A percentile compares a stretch with the other conserved stretches of the same genome.
Conservation (phyloP, 2,888 invertebrate species). For the Dichetophora obliterata region DNA sequence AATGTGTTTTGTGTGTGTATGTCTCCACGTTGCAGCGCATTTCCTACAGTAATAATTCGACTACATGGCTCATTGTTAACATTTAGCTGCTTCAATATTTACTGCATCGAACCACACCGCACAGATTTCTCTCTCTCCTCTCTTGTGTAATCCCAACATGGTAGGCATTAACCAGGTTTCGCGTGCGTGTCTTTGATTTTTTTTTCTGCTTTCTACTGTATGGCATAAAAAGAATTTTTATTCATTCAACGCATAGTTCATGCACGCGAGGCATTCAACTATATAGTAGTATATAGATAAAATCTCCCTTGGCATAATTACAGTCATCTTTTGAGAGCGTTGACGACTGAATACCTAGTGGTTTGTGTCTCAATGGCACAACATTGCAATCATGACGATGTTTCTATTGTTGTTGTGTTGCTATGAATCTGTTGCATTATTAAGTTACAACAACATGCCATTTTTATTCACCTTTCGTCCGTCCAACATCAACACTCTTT, state of each 20-base stretch:
- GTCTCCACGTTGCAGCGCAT: neutral
- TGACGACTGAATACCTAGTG: conserved; percentile 21
- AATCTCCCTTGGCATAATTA: conserved; percentile 36
- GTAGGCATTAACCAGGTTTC: neutral
- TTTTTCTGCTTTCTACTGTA: neutral
- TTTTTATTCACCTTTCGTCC: neutral
- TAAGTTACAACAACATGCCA: conserved; percentile 26
- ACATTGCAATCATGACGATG: conserved; percentile 5
- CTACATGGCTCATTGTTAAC: neutral
- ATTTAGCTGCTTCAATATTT: neutral
- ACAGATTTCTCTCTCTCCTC: neutral
- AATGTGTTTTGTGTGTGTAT: neutral
- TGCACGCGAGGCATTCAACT: conserved; percentile 30
- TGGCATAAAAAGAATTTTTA: neutral
- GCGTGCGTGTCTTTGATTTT: neutral
- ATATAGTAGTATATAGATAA: conserved; percentile 16
- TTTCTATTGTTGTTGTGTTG: conserved; percentile 17
- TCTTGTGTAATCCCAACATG: neutral
- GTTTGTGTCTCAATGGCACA: conserved; percentile 35
- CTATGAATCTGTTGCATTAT: conserved; percentile 36
- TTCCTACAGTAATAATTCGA: neutral
- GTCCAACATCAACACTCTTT: conserved; percentile 11
- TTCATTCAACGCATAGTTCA: conserved; percentile 11
- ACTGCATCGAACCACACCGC: neutral
- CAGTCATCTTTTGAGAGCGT: conserved; percentile 15